Evolutionary conservation across 2,113 vertebrate genomes (phyloP).

Genomic region (Formicarius rufipectus): DNA sequence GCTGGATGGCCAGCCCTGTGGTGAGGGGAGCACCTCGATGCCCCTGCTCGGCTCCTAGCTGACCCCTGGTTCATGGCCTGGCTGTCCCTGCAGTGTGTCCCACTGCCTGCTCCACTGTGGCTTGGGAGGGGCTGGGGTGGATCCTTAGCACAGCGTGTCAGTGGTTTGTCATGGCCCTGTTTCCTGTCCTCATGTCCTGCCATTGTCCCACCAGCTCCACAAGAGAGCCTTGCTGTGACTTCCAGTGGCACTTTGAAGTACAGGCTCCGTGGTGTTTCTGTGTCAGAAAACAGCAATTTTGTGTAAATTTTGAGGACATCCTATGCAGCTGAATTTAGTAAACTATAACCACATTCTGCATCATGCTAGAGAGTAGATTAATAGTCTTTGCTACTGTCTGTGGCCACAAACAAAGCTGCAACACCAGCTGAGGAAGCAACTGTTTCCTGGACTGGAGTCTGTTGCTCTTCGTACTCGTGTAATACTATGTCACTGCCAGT

Average conservation of each 20-base stretch:
- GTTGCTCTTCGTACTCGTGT: not conserved
- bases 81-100: fast-evolving
- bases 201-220: fast-evolving
- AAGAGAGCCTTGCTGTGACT: not conserved
- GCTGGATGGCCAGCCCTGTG: fast-evolving
- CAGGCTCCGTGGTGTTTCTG: not conserved
- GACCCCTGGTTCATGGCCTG: not conserved
- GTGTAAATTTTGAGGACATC: not conserved
- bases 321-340: not conserved
- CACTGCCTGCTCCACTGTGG: fast-evolving
- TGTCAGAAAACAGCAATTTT: not conserved
- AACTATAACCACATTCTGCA: fast-evolving
- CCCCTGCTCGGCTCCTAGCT: fast-evolving
- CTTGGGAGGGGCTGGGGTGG: not conserved
- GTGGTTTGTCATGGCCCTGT: not conserved
- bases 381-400: not conserved
- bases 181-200: not conserved
- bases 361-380: not conserved
- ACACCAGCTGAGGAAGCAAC: not conserved
- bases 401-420: not conserved
- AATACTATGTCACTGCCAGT: not conserved
- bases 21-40: fast-evolving
- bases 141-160: fast-evolving
- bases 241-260: fast-evolving
- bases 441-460: not conserved